A percentile compares a stretch with the other conserved stretches of the same genome.
Conservation (phyloP, 2,797 vertebrate genomes). For the Betta splendens region DNA sequence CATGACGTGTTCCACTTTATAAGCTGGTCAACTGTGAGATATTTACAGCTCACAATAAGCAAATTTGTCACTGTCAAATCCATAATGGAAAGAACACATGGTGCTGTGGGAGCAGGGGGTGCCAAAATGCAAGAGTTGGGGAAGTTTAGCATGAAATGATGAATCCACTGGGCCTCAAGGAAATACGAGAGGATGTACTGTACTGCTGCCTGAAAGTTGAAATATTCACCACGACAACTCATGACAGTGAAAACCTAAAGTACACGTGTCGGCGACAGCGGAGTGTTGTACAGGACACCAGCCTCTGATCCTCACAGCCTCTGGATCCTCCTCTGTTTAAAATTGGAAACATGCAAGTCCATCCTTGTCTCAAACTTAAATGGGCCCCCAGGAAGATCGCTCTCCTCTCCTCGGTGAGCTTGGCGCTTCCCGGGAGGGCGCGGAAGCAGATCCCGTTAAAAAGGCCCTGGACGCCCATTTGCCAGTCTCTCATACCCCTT, state of each 20-base stretch:
- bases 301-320: slow-evolving; percentile 35
- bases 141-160: neutral
- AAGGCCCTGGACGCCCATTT: slow-evolving; percentile 59
- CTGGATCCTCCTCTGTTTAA: slow-evolving; percentile 52
- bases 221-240: neutral
- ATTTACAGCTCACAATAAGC: no score
- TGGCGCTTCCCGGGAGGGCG: slow-evolving; percentile 43
- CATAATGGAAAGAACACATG: neutral
- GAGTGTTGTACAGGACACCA: slow-evolving; percentile 6
- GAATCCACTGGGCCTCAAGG: neutral
- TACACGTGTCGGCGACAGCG: neutral
- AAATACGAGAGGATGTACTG: neutral
- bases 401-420: slow-evolving; percentile 25
- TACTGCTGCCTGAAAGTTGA: neutral
- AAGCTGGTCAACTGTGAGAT: no score
- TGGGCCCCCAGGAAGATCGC: slow-evolving; percentile 45
- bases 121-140: slow-evolving; percentile 5
- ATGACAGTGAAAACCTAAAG: slow-evolving; percentile 7
- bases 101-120: neutral
- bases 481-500: slow-evolving; percentile 49
- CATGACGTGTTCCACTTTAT: no score
- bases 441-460: slow-evolving; percentile 68
- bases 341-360: slow-evolving; percentile 60
- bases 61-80: neutral
- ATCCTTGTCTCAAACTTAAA: slow-evolving; percentile 62